A percentile compares a stretch with the other conserved stretches of the same genome.
Evolutionary conservation across 2,113 vertebrate species (phyloP).

Genomic region (Toxotes chatareus): DNA sequence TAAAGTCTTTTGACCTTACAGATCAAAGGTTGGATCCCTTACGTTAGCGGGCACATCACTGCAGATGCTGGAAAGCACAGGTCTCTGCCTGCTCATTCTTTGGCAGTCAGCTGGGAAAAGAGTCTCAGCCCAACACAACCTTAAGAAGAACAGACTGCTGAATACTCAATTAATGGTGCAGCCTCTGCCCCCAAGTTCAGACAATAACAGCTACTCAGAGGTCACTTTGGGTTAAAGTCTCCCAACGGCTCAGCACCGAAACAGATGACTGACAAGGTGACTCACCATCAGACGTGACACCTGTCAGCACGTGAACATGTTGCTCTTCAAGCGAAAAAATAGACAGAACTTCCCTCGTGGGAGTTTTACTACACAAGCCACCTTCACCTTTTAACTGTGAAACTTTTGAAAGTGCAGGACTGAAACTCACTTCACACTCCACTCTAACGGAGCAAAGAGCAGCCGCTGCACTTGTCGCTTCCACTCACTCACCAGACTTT

Average conservation of each 20-base stretch:
- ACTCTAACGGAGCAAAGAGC: not conserved
- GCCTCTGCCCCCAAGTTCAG: slow-evolving; percentile 13
- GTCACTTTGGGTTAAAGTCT: slow-evolving; percentile 75
- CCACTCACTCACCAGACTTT: slow-evolving; percentile 84
- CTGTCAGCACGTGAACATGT: slow-evolving; percentile 39
- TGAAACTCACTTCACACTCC: not conserved
- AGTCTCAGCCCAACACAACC: not conserved
- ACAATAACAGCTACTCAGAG: slow-evolving; percentile 36
- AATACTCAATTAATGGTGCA: not conserved
- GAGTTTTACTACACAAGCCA: not conserved
- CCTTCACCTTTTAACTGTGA: not conserved
- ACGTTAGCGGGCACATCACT: not conserved
- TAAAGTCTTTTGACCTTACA: not conserved
- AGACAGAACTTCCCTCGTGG: not conserved
- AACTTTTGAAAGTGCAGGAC: slow-evolving; percentile 9
- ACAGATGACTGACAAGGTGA: slow-evolving; percentile 47
- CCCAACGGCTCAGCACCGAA: slow-evolving; percentile 56
- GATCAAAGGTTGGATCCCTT: not conserved
- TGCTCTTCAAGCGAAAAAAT: slow-evolving; percentile 11
- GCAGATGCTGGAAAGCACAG: not conserved
- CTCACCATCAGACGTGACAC: slow-evolving; percentile 44
- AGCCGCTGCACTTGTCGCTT: slow-evolving; percentile 22
- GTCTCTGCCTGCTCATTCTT: not conserved
- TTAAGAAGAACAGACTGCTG: not conserved
- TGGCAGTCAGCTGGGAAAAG: not conserved